Evolutionary conservation across 1,140 invertebrate genomes (phyloP).

Genomic region (Drosophila takahashii): DNA sequence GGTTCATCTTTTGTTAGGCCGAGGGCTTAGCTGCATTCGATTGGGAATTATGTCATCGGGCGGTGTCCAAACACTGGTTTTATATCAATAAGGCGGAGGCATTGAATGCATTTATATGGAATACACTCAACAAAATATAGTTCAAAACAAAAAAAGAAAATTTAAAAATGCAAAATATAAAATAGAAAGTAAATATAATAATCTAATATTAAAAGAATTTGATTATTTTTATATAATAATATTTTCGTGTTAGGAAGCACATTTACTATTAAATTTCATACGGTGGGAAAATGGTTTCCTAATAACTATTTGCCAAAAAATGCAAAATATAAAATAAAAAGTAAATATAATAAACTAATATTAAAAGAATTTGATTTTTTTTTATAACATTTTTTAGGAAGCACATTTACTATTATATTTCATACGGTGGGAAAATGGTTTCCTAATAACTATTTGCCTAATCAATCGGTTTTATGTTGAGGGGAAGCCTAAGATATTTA

Average conservation of each 20-base stretch:
- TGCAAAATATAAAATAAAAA: too few relatives aligned
- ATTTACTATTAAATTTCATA: background rate
- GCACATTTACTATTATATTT: too few relatives aligned
- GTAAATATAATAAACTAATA: too few relatives aligned
- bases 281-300: background rate
- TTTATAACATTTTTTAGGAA: background rate
- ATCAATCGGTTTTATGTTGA: background rate
- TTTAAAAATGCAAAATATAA: too few relatives aligned
- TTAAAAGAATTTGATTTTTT: too few relatives aligned
- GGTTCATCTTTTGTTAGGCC: slow-evolving; percentile 1
- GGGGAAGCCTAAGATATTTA: background rate
- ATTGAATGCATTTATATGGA: slow-evolving; percentile 1
- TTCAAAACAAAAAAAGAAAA: too few relatives aligned
- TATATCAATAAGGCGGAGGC: slow-evolving; percentile 13
- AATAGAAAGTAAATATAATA: too few relatives aligned
- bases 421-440: background rate
- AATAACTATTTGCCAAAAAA: background rate
- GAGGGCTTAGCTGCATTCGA: slow-evolving; percentile 8
- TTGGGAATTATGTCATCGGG: slow-evolving; percentile 24
- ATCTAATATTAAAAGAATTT: too few relatives aligned
- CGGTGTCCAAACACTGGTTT: slow-evolving; percentile 10
- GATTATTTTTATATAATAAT: too few relatives aligned
- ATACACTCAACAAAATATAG: slow-evolving; percentile 6
- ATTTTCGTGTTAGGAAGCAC: too few relatives aligned
- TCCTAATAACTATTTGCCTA: background rate